These are phyloP conservation scores for Cebus imitator DNA, from an alignment of 2,113 vertebrate species.

Conservation along the genomic window DNA sequence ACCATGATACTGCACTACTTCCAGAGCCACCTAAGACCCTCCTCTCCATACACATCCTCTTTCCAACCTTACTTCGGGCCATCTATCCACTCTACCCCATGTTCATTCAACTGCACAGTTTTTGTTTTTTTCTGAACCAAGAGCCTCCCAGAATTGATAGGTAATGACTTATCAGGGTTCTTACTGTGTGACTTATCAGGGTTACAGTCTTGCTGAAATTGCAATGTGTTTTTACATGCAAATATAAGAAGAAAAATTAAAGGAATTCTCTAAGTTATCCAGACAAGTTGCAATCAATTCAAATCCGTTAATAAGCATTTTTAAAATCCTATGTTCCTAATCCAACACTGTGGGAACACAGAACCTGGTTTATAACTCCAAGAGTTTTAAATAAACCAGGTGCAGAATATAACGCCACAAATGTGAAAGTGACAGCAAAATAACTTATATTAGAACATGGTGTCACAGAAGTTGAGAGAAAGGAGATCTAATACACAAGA, in stretches of 20 bases:
- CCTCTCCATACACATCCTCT: background rate
- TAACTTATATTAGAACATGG: background rate
- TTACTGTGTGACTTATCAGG: background rate
- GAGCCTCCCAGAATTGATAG: background rate
- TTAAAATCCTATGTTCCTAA: background rate
- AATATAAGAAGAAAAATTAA: background rate
- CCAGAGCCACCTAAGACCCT: background rate
- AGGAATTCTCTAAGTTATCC: slow-evolving; percentile 1
- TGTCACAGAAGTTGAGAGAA: background rate
- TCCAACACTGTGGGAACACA: background rate
- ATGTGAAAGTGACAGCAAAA: background rate
- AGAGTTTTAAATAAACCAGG: background rate
- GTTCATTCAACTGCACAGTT: background rate
- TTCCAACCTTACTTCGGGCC: background rate
- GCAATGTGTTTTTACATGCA: background rate
- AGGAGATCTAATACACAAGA: background rate
- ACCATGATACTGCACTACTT: background rate
- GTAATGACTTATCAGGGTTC: background rate
- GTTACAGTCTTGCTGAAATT: background rate
- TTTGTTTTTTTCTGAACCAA: background rate
- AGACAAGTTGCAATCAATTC: background rate
- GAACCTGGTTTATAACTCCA: background rate
- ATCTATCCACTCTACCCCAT: background rate
- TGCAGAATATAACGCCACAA: background rate
- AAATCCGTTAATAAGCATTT: background rate